Evolutionary conservation across 2,888 invertebrate species (phyloP).

Genomic region (Entomobrya multifasciata): DNA sequence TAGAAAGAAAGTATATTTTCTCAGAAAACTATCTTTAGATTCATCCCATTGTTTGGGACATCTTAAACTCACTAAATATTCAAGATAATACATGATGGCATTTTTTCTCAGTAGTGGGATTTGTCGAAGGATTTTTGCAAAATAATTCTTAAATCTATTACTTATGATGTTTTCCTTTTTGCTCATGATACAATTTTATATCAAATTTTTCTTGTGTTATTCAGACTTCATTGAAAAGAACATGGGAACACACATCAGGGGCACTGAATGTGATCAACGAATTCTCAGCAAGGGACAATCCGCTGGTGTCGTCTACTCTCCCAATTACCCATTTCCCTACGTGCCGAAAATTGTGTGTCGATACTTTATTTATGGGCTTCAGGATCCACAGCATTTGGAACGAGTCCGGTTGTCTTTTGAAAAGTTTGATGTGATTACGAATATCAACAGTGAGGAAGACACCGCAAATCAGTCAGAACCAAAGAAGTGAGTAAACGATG

Average conservation of each 20-base stretch:
- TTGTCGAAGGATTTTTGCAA: no score
- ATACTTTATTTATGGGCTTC: slow-evolving; percentile 99
- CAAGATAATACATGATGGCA: no score
- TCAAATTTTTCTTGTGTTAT: no score
- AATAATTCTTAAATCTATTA: no score
- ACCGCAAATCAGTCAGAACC: slow-evolving; percentile 71
- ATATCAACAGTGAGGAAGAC: slow-evolving; percentile 84
- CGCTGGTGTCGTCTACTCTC: slow-evolving; percentile 95
- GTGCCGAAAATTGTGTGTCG: slow-evolving; percentile 97
- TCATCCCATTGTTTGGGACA: no score
- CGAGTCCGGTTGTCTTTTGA: slow-evolving; percentile 94
- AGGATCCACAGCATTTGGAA: slow-evolving; percentile 97
- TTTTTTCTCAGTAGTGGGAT: no score
- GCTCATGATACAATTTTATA: no score
- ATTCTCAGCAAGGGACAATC: slow-evolving; percentile 96
- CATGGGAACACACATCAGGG: slow-evolving; percentile 96
- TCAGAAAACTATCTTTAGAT: neutral
- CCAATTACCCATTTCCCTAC: slow-evolving; percentile 97
- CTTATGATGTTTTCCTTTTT: neutral
- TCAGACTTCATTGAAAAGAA: slow-evolving; percentile 94
- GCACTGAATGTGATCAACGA: slow-evolving; percentile 99
- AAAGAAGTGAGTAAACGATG: slow-evolving; percentile 60
- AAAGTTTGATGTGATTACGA: slow-evolving; percentile 92
- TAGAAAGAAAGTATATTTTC: neutral
- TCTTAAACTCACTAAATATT: no score